Evolutionary conservation across 2,888 invertebrate species (phyloP), one percentile per base, ranked within the genome.

Genomic region (Chloroclystis v-ata): DNA sequence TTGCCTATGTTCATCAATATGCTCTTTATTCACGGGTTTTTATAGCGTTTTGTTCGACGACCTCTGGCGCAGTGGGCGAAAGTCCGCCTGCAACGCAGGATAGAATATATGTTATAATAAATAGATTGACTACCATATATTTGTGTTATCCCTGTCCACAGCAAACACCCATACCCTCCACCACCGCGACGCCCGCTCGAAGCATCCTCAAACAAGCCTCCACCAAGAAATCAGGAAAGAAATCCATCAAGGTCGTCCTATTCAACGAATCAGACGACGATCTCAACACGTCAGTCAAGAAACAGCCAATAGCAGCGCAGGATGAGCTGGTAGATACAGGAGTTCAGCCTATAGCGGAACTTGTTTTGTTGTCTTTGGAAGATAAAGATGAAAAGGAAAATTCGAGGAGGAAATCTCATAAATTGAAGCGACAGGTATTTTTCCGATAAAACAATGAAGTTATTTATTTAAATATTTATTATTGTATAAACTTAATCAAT

Each of bases 181-280:
- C 77, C 50, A 28, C 61, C 28, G 81, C 81, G 0, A 85, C 85
- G 0, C 85, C 86, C 0, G 80, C 72, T 0, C 74, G 80, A 1
- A 85, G 86, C 51, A 85, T 86, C 28, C 72, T 86, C 1, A 86
- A 86, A 37, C 64, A 70, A 0, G 28, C 61, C 35, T 0, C 41
- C 41, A 14, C 64, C 0, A 64, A 54, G 6, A 73, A 70, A 52
- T 57, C 72, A 0, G 54, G 50, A n/a, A 74, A 72, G 11, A 82
- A 81, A 42, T 75, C 78, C 1, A 69, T 78, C 20, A 84, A 84
- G 61, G 61, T 77, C 0, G 84, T 85, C 0, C 63, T 84, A 0
- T 85, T 86, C 48, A 60, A 77, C 38, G 57, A 72, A 3, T 63
- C 67, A 0, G 75, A 77, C 37, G 20, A 39, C 0, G 66, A 66